Evolutionary conservation across 2,888 invertebrate species (phyloP).

Genomic region (Ophion costatus): DNA sequence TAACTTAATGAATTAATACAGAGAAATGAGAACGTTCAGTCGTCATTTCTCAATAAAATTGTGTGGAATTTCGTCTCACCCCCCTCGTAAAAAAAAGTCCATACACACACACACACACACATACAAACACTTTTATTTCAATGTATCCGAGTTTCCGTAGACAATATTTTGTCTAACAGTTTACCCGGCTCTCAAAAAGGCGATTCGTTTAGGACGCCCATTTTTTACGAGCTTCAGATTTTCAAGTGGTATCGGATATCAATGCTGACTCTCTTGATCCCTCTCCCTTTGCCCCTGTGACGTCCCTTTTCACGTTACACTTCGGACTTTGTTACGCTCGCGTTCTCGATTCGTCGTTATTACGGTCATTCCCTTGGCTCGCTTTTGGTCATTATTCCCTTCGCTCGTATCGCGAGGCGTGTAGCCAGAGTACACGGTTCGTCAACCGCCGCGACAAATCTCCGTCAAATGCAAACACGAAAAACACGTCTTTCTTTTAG

Average conservation of each 20-base stretch:
- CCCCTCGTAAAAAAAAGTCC: no score
- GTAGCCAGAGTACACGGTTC: neutral
- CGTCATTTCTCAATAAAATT: no score
- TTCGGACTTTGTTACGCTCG: slow-evolving; percentile 24
- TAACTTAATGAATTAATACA: no score
- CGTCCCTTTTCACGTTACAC: slow-evolving; percentile 14
- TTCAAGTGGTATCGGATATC: slow-evolving; percentile 41
- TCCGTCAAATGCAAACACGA: neutral
- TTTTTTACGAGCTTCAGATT: slow-evolving; percentile 5
- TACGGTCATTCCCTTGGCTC: no score
- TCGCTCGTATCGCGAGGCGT: neutral
- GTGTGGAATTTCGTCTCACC: no score
- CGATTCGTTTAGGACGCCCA: neutral
- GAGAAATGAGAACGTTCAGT: no score
- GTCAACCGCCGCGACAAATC: neutral
- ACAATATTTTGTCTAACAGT: neutral
- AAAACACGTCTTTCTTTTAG: neutral
- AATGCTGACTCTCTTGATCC: neutral
- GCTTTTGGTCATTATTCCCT: neutral
- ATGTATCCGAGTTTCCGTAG: no score
- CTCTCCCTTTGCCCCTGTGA: neutral
- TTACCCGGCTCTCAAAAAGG: neutral
- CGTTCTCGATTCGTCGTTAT: neutral
- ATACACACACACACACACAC: no score
- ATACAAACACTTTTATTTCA: no score